Evolutionary conservation across 2,797 vertebrate species (phyloP), one percentile per base, ranked within the genome.

Genomic region (Pseudochromis fuscus): DNA sequence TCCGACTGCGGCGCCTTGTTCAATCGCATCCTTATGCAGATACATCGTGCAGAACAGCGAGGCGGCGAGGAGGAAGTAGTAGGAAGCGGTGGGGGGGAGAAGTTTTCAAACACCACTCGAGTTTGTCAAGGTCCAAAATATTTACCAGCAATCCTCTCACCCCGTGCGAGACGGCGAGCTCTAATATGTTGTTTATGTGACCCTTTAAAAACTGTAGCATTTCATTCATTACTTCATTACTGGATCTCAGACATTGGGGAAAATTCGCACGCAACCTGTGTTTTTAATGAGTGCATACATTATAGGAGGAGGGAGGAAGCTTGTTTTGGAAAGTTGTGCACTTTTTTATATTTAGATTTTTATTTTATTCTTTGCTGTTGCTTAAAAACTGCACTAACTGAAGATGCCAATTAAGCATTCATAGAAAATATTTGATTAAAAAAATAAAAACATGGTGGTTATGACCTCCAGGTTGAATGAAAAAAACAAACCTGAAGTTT

Each of bases 271-370:
- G 11, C 52, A 25, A 58, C 59, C 42, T 28, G 44, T 48, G 42
- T 59, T 44, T 60, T 60, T 60, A 65, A 75, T 62, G 24, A 58
- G 48, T 38, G 52, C 44, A 58, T 59, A 65, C 6, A 67, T 62
- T 53, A 67, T 2, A 51, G 51, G 25, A 37, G 40, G 52, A 58
- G 37, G 16, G 40, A 63, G 30, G 15, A 18, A 13, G 51, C 27
- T 62, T 67, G 25, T 51, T 61, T 51, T 16, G 35, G n/a, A 35
- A 24, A 25, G 33, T 11, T 27, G 16, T 38, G 6, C 3, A 12
- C 3, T 42, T 33, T 27, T 52, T 30, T 28, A 0, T 28, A 48
- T 24, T 48, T 44, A 28, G 12, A 16, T 24, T 67, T 57, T 38
- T 24, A 25, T 51, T 58, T 56, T 30, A 25, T 69, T 59, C 28